These are phyloP conservation scores for Ormyrus nitidulus DNA, from an alignment of 2,888 invertebrate species.

Conservation along the genomic window DNA sequence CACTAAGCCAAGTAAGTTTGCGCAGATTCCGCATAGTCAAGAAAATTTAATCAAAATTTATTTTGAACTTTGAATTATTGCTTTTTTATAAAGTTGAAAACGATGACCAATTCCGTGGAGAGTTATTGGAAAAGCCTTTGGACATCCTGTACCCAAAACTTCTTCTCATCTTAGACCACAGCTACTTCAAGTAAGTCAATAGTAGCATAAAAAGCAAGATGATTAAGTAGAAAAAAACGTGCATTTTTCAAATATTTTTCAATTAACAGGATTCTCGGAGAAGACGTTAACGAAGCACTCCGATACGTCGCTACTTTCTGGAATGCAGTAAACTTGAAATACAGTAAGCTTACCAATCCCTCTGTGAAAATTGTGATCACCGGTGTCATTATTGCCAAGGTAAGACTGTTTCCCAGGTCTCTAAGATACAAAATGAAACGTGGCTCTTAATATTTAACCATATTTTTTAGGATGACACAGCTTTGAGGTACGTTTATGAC, in stretches of 20 bases:
- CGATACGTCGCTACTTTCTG: slow-evolving; percentile 41
- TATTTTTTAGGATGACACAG: slow-evolving; percentile 30
- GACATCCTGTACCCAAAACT: slow-evolving; percentile 14
- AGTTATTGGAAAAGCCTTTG: slow-evolving; percentile 4
- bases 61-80: background rate
- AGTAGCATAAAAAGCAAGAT: background rate
- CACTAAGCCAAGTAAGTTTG: background rate
- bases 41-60: background rate
- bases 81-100: background rate
- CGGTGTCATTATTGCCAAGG: slow-evolving; percentile 48
- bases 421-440: background rate
- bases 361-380: slow-evolving; percentile 31
- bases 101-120: background rate
- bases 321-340: slow-evolving; percentile 49
- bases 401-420: background rate
- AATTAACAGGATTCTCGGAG: background rate
- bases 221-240: no score
- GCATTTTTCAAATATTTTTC: no score
- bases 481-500: slow-evolving; percentile 16
- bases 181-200: slow-evolving; percentile 7
- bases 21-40: background rate
- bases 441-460: background rate
- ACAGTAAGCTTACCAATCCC: slow-evolving; percentile 14
- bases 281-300: slow-evolving; percentile 24
- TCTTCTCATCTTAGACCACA: slow-evolving; percentile 5